Evolutionary conservation across 2,797 vertebrate species (phyloP).

Genomic region (Telmatherina bonti): DNA sequence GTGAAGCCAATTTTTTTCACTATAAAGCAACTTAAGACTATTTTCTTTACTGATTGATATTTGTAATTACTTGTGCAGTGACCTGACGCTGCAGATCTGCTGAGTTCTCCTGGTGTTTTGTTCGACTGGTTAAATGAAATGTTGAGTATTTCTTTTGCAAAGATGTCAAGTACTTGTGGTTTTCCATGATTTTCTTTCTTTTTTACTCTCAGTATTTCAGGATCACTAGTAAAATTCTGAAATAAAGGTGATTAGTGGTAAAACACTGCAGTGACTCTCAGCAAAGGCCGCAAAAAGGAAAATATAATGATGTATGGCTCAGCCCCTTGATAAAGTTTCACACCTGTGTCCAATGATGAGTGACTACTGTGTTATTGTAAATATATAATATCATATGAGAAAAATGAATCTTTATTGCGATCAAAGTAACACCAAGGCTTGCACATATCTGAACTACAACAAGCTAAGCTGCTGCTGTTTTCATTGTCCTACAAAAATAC

Average conservation of each 20-base stretch:
- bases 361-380: neutral
- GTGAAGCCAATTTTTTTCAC: neutral
- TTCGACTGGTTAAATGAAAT: too few species aligned
- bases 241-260: neutral
- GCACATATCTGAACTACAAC: neutral
- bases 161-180: too few species aligned
- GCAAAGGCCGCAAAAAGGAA: neutral
- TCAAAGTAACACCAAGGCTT: neutral
- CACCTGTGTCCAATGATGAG: neutral
- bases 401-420: neutral
- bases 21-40: neutral
- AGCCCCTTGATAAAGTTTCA: too few species aligned
- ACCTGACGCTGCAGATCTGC: neutral
- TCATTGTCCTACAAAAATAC: neutral
- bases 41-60: too few species aligned
- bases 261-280: neutral
- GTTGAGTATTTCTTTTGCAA: too few species aligned
- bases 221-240: neutral
- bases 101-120: neutral
- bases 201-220: too few species aligned
- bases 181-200: too few species aligned
- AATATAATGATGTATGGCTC: too few species aligned
- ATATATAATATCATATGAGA: neutral
- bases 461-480: neutral
- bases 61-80: neutral